phyloP scores from a whole-genome alignment of 2,797 vertebrate genomes.

The Micrastur ruficollis region DNA sequence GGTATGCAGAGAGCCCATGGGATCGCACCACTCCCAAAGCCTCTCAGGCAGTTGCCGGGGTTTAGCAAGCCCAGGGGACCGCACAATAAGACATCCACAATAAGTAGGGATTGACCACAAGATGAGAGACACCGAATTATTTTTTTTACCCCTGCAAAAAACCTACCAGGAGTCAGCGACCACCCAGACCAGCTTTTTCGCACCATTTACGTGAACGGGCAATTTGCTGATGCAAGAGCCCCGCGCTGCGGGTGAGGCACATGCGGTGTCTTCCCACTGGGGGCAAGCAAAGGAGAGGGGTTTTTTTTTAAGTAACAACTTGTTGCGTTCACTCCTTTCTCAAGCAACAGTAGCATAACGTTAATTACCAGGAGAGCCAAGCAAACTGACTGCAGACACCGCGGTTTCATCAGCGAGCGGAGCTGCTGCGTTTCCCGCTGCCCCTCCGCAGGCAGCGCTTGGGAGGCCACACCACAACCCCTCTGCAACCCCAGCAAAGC shows the following conservation, averaged over 20 bases:
- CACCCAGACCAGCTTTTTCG: not conserved
- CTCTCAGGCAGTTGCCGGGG: not conserved
- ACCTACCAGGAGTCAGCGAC: not conserved
- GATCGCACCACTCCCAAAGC: not conserved
- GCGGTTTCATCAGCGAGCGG: not conserved
- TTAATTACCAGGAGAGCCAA: not conserved
- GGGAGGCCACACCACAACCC: not conserved
- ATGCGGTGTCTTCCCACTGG: no score
- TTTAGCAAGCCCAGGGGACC: no score
- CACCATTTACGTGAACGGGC: fast-evolving
- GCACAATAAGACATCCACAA: no score
- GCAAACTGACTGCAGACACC: not conserved
- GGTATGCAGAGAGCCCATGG: not conserved
- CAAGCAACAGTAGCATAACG: not conserved
- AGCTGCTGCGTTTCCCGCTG: not conserved
- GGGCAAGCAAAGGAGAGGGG: no score
- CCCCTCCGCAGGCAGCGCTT: not conserved
- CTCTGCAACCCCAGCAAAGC: not conserved
- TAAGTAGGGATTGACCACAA: not conserved
- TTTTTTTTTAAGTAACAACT: not conserved
- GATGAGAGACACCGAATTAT: not conserved
- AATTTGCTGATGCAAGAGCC: not conserved
- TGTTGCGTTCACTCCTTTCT: not conserved
- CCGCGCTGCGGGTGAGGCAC: no score
- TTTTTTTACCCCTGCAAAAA: no score